Evolutionary conservation across 1,140 invertebrate genomes (phyloP), one percentile per base, ranked within the genome.

Genomic region (Lordiphosa mommai): DNA sequence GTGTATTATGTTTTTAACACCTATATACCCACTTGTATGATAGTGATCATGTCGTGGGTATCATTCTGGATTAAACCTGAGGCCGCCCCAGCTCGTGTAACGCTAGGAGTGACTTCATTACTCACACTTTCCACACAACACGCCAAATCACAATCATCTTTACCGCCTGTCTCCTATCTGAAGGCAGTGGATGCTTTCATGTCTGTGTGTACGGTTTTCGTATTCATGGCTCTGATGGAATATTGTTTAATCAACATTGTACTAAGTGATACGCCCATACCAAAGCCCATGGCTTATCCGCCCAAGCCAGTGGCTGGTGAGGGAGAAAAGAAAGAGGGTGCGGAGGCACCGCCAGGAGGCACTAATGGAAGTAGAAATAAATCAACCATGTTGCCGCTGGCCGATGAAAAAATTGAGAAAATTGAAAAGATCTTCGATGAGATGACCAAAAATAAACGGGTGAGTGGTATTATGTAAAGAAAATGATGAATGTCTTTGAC

Each of bases 61-160:
- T 97, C 96, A 0, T 97, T 97, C 88, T 97, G 96, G 96, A 97
- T 97, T 61, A 96, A 96, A 87, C 95, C 95, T 0, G 95, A 96
- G 89, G 95, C 95, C 0, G 95, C 95, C 1, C 95, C 95, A 4
- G 95, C 95, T 0, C 90, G 96, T 8, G 96, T 98, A 0, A 97
- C 96, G 0, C 90, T 98, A 0, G 96, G 96, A 2, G 96, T 97
- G 27, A 97, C 96, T 16, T 96, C 95, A 3, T 89, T 98, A 1
- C 92, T 97, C 16, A 97, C 96, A 0, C 91, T 98, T 1, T 97
- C 96, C 3, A 97, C 96, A 1, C 96, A 98, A 69, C 96, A 97
- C 85, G 95, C 96, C 1, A 96, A 97, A 89, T 96, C 95, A 53
- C 96, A 97, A 88, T 94, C 95, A 0, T 93, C 95, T 6, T 88